Conservation (phyloP, 2,113 vertebrate species). For the Gymnorhina tibicen region DNA sequence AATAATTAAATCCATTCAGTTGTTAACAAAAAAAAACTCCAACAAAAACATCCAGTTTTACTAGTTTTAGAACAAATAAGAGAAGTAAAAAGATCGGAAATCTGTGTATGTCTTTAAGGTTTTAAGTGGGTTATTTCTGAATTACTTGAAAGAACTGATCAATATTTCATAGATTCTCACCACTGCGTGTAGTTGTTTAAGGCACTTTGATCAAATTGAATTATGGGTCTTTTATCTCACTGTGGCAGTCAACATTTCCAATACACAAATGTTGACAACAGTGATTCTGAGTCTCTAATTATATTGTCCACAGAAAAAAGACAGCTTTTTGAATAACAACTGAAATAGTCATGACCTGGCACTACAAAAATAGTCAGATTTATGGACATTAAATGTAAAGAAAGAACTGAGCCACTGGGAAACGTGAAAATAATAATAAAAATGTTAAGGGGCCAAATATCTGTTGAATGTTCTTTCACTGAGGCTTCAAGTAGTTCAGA, state of each 20-base stretch:
- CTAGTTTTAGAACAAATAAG: not conserved
- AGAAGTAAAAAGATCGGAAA: not conserved
- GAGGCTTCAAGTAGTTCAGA: not conserved
- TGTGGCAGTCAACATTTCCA: not conserved
- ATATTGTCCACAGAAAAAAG: not conserved
- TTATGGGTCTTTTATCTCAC: slow-evolving; percentile 9
- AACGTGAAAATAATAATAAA: not conserved
- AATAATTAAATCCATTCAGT: not conserved
- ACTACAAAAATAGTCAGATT: not conserved
- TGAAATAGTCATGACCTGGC: not conserved
- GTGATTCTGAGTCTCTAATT: not conserved
- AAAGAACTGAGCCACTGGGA: not conserved
- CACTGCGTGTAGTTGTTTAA: slow-evolving; percentile 1
- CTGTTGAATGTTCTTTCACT: not conserved
- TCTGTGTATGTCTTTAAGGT: not conserved
- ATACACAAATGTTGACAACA: not conserved
- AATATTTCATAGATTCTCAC: slow-evolving; percentile 24
- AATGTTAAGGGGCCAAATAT: not conserved
- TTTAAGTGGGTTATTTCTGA: not conserved
- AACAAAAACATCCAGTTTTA: not conserved
- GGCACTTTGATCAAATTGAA: slow-evolving; percentile 29
- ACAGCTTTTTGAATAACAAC: not conserved
- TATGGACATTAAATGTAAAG: not conserved
- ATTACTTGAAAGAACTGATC: slow-evolving; percentile 2
- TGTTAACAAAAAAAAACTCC: not conserved